These are phyloP conservation scores for Musca domestica DNA, from an alignment of 1,140 invertebrate species.

Conservation along the genomic window DNA sequence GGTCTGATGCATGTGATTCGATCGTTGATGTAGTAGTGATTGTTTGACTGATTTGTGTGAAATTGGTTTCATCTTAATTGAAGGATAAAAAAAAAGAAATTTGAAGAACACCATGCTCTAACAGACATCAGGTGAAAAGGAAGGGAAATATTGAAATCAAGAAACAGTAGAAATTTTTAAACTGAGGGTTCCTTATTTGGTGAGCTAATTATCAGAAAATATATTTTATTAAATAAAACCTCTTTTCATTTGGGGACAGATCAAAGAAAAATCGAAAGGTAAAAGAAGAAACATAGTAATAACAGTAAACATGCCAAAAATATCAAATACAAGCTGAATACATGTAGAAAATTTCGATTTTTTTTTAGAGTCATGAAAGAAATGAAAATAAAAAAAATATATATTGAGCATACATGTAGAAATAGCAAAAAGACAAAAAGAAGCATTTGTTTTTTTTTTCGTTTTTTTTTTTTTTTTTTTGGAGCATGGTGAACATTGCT, in stretches of 20 bases:
- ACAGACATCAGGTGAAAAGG: neutral
- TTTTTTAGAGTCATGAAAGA: neutral
- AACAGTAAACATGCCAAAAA: no score
- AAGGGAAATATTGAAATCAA: neutral
- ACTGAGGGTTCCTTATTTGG: no score
- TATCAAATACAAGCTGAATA: no score
- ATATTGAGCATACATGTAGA: neutral
- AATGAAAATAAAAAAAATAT: neutral
- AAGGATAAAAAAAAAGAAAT: conserved; percentile 3
- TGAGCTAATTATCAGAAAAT: neutral
- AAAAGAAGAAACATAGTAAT: neutral
- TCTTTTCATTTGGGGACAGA: neutral
- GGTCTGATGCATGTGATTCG: conserved; percentile 31
- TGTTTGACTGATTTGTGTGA: conserved; percentile 7
- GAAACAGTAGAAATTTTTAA: no score
- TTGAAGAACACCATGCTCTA: conserved; percentile 13
- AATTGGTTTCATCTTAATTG: conserved; percentile 8
- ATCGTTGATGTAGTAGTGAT: conserved; percentile 5
- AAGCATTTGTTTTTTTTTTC: conserved; percentile 4
- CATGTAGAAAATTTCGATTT: no score
- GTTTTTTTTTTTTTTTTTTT: no score
- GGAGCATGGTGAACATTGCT: conserved; percentile 16
- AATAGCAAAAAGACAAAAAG: conserved; percentile 1
- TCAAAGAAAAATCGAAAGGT: neutral
- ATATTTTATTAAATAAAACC: no score